Evolutionary conservation across 2,113 vertebrate genomes (phyloP).

Genomic region (Columbina picui): DNA sequence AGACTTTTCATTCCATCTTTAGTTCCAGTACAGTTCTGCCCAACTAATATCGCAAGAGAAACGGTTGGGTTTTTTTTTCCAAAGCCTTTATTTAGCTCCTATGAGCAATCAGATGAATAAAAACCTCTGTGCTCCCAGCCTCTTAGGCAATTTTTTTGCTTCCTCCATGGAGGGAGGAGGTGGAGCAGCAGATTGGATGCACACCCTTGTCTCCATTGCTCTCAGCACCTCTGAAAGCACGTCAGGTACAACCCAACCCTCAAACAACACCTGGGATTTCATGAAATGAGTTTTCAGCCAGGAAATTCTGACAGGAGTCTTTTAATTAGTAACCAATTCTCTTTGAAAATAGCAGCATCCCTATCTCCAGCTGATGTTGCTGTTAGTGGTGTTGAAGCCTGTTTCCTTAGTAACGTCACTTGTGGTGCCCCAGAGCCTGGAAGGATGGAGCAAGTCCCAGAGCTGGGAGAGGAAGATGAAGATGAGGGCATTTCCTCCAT

Average conservation of each 20-base stretch:
- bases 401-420: not conserved
- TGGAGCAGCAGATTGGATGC: not conserved
- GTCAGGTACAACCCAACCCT: not conserved
- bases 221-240: not conserved
- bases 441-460: not conserved
- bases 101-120: conserved; percentile 59
- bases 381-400: not conserved
- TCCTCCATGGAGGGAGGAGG: not conserved
- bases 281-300: not conserved
- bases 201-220: not conserved
- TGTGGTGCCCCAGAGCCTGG: not conserved
- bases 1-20: conserved; percentile 62
- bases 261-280: not conserved
- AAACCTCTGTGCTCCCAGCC: conserved; percentile 13
- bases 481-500: not conserved
- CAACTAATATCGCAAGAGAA: conserved; percentile 48
- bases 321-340: conserved; percentile 10
- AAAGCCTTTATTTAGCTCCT: conserved; percentile 61
- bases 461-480: not conserved
- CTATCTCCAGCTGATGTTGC: not conserved
- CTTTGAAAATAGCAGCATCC: conserved; percentile 24
- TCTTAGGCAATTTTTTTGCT: not conserved
- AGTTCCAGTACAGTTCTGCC: conserved; percentile 49
- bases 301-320: not conserved
- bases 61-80: not conserved